phyloP scores from a whole-genome alignment of 2,113 vertebrate species.

The Rhabdornis inornatus region DNA sequence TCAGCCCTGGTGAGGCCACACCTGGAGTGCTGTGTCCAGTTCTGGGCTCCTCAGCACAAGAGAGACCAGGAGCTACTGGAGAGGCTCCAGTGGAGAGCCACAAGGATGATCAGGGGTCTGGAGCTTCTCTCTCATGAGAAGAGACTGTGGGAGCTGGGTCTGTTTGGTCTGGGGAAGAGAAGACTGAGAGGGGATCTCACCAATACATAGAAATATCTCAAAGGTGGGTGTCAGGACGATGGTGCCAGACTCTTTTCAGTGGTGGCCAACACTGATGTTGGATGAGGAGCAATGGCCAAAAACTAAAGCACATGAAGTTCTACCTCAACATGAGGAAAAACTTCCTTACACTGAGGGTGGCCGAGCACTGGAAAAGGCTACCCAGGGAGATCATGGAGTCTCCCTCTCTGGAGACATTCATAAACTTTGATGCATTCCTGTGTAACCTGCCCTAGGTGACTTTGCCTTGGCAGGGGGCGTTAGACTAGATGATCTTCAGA shows the following conservation, averaged over 20 bases:
- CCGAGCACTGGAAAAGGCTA: background rate
- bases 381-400: accelerated
- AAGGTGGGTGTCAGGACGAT: background rate
- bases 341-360: background rate
- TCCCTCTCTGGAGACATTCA: background rate
- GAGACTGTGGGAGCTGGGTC: background rate
- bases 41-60: background rate
- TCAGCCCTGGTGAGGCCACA: background rate
- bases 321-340: background rate
- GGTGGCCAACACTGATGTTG: background rate
- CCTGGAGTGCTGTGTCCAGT: background rate
- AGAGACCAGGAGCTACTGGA: background rate
- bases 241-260: background rate
- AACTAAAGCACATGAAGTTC: background rate
- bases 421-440: background rate
- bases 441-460: background rate
- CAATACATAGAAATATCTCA: background rate
- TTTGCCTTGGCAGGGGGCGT: too few relatives aligned
- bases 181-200: background rate
- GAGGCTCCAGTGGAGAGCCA: background rate
- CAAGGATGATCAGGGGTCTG: background rate
- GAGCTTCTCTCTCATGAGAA: background rate
- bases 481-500: background rate
- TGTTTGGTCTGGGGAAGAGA: background rate
- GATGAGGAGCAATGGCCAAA: background rate